Conservation (phyloP, 2,797 vertebrate species). For the Etheostoma perlongum region DNA sequence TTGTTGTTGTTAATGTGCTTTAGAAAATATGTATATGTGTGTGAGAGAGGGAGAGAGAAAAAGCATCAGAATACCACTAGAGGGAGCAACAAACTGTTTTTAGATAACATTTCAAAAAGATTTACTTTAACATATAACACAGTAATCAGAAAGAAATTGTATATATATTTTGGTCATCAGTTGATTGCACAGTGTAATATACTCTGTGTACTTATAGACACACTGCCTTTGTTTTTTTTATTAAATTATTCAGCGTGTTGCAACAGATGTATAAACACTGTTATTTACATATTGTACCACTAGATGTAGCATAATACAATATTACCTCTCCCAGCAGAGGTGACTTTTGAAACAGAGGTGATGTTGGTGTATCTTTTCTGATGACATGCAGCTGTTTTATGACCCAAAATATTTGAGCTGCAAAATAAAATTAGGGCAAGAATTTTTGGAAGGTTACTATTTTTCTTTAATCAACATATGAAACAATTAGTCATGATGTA, state of each 20-base stretch:
- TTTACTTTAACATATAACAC: background rate
- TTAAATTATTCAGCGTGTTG: background rate
- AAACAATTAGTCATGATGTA: background rate
- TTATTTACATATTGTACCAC: slow-evolving; percentile 31
- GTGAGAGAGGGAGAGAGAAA: background rate
- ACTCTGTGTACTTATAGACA: background rate
- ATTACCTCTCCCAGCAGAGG: background rate
- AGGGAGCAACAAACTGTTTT: slow-evolving; percentile 53
- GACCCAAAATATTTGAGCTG: background rate
- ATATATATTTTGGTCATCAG: background rate
- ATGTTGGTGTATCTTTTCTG: background rate
- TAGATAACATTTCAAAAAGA: background rate
- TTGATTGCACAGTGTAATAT: background rate
- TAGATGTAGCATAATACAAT: slow-evolving; percentile 40
- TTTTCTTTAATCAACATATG: background rate
- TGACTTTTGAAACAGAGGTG: slow-evolving; percentile 7
- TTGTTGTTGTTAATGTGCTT: background rate
- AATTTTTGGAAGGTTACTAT: background rate
- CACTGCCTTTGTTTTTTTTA: slow-evolving; percentile 16
- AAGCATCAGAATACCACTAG: slow-evolving; percentile 47
- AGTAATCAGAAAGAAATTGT: background rate
- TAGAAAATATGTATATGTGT: background rate
- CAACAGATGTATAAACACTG: slow-evolving; percentile 17
- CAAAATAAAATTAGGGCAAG: background rate
- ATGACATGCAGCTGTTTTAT: background rate